These are phyloP conservation scores for Bhutanitis thaidina DNA, from an alignment of 2,888 invertebrate genomes.

Conservation along the genomic window DNA sequence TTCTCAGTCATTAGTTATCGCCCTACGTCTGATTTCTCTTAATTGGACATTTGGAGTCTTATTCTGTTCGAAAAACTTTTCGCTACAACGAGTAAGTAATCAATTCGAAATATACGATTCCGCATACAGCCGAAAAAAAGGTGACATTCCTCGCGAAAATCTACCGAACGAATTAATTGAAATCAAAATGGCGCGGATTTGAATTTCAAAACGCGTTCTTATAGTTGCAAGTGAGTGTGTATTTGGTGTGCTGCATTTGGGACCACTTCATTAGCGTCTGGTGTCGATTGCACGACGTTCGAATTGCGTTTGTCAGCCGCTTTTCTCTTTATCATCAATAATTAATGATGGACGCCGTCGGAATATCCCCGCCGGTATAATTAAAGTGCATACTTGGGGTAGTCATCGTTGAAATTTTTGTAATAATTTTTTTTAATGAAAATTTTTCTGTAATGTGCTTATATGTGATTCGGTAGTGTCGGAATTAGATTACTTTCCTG, in stretches of 20 bases:
- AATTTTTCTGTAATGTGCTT: constrained; percentile 15
- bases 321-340: constrained; percentile 53
- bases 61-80: constrained; percentile 14
- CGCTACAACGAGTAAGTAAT: constrained; percentile 16
- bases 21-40: constrained; percentile 5
- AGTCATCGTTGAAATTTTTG: constrained; percentile 16
- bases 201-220: constrained; percentile 39
- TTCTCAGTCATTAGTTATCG: background rate
- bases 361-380: constrained; percentile 32
- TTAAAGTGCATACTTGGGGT: constrained; percentile 33
- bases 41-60: constrained; percentile 16
- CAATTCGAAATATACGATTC: constrained; percentile 18
- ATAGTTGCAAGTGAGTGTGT: constrained; percentile 25
- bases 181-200: constrained; percentile 27
- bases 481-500: constrained; percentile 8
- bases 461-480: constrained; percentile 5
- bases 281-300: constrained; percentile 52
- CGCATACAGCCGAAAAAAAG: constrained; percentile 15
- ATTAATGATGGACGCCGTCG: constrained; percentile 43
- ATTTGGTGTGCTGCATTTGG: constrained; percentile 44
- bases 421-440: constrained; percentile 5
- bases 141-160: constrained; percentile 25
- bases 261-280: constrained; percentile 53
- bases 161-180: constrained; percentile 25
- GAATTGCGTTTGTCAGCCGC: constrained; percentile 33